Base-by-base conservation (phyloP, 2,888 invertebrate genomes). In the Caenorhabditis doughertyi region DNA sequence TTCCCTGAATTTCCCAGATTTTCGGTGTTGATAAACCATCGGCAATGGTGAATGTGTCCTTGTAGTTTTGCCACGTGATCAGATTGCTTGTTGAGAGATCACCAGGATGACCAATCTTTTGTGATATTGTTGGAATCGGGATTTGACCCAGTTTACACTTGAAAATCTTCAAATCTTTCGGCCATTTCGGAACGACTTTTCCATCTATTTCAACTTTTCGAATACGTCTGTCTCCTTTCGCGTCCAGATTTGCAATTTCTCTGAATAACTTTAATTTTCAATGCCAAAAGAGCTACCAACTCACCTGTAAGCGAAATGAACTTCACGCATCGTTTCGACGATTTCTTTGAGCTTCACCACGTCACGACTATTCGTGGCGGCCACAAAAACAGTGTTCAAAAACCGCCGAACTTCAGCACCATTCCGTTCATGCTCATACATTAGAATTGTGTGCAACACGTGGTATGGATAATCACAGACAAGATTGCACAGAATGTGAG, bases 1-100 rank as follows among this genome's bases (percentile, higher is more conserved):
- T 76, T 47, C 86, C 88, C 23, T 60, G 51, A 9, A 89, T 83
- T 62, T 65, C 76, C 72, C 87, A 68, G n/a, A 88, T 80, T 62
- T 89, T 90, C 8, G 90, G 90, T 1, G 81, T 55, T 9, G 87
- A 86, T 8, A 86, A 55, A 9, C 89, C 89, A 21, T 86, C 87
- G 9, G 89, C 89, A 11, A 85, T 81, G 1, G 73, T 53, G 73
- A 84, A 85, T 2, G 62, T 42, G 9, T 67, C 51, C 8, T 79
- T 73, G 27, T 77, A 73, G 0, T 67, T 42, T 16, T 65, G 67
- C 80, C 86, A 88, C 4, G 76, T 80, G 49, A 88, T 77, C 13
- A 88, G 64, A 23, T 62, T 64, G 2, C 18, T 32, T 0, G 68
- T 55, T 0, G 70, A 53, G 71, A 85, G 87, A 65, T 86, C 85